Percentiles rank a stretch among this genome's conserved stretches.
Evolutionary conservation across 2,888 invertebrate species (phyloP).

Genomic region (Rotaria socialis): DNA sequence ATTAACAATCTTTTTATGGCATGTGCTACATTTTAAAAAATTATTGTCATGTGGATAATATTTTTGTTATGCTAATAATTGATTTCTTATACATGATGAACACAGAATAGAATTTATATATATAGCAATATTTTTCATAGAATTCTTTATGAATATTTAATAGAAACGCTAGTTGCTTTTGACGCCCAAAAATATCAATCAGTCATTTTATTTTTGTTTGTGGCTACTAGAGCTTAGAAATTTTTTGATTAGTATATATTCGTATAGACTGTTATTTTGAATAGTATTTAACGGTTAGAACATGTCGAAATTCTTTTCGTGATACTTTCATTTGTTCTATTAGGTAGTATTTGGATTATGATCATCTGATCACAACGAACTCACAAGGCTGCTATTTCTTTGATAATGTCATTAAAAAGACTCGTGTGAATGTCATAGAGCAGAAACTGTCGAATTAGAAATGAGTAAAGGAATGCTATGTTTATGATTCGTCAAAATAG

Average conservation of each 20-base stretch:
- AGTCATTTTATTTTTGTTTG: no score
- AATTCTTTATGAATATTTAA: neutral
- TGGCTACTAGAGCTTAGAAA: no score
- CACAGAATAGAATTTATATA: no score
- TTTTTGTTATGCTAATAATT: no score
- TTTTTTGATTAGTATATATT: no score
- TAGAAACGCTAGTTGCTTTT: neutral
- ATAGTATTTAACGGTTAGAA: no score
- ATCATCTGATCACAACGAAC: neutral
- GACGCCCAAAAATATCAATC: no score
- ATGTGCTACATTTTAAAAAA: neutral
- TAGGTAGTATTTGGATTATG: neutral
- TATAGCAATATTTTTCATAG: neutral
- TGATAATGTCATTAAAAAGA: neutral
- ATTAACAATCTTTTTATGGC: neutral
- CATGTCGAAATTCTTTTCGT: no score
- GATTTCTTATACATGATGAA: no score
- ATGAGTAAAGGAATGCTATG: neutral
- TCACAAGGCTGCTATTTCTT: neutral
- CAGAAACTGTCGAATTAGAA: neutral
- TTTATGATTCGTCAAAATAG: neutral
- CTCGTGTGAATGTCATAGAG: neutral
- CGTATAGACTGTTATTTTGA: no score
- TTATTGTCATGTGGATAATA: neutral
- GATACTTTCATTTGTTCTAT: no score